Conservation (phyloP, 2,888 invertebrate genomes). For the Yponomeuta sedellus region DNA sequence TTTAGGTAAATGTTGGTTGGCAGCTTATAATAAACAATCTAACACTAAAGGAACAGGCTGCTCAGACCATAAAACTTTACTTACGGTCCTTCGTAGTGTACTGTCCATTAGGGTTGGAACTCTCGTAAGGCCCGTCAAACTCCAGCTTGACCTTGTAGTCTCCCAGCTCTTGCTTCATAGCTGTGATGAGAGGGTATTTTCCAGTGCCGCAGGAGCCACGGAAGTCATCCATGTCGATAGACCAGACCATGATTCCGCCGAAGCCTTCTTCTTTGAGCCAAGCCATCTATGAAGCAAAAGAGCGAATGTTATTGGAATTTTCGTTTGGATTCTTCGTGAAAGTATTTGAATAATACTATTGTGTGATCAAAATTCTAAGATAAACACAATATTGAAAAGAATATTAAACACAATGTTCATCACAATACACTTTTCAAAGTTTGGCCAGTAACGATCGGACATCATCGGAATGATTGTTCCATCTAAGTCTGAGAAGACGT, state of each 20-base stretch:
- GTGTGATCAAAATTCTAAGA: too few species aligned
- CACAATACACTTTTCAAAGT: too few species aligned
- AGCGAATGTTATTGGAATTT: background rate
- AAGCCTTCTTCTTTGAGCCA: conserved; percentile 96
- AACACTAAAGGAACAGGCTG: too few species aligned
- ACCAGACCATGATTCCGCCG: conserved; percentile 98
- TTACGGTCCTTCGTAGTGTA: conserved; percentile 94
- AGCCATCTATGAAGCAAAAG: conserved; percentile 80
- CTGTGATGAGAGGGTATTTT: conserved; percentile 91
- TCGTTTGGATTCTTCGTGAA: too few species aligned
- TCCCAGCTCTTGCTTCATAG: conserved; percentile 90
- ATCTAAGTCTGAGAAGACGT: too few species aligned
- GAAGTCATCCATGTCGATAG: conserved; percentile 97
- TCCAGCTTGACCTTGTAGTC: conserved; percentile 88
- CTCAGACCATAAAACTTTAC: conserved; percentile 42
- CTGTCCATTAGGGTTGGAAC: conserved; percentile 80
- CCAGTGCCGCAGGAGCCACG: conserved; percentile 92
- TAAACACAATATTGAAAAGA: too few species aligned
- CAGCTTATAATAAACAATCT: too few species aligned
- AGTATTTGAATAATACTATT: too few species aligned
- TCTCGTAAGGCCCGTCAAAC: conserved; percentile 92
- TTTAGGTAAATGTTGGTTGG: too few species aligned
- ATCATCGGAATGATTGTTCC: too few species aligned
- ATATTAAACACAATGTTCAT: too few species aligned
- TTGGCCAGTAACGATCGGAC: too few species aligned